Evolutionary conservation across 1,140 invertebrate species (phyloP), one percentile per base, ranked within the genome.

Genomic region (Helicoverpa zea): DNA sequence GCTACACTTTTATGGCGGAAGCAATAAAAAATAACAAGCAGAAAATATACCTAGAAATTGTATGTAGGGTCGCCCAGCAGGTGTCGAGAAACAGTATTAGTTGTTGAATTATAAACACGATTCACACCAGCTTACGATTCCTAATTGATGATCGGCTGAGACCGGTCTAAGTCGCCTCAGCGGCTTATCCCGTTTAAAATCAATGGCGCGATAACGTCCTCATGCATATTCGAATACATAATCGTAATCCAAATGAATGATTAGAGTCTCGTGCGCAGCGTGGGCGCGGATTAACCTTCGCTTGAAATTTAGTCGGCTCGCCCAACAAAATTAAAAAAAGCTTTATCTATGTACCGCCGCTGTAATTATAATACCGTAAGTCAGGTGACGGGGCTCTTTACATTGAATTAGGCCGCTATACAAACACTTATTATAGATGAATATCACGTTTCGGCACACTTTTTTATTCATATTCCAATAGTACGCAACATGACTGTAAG

Each of bases 171-270:
- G 61, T 35, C 74, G 61, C 43, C 68, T 83, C 76, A 68, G 74
- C 54, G 43, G 66, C 64, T 83, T 83, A 83, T 91, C 87, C 90
- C 85, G 90, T 92, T 92, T 83, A 89, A 86, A 89, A 87, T 81
- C 89, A 92, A 91, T 91, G 86, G 83, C 76, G 83, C 85, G 91
- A 92, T 92, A 91, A 90, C 84, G 82, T 84, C 75, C 78, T 90
- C 89, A 88, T 87, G 88, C 87, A 89, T 90, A 92, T 89, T 90
- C 90, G 85, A 89, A 83, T 85, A 88, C 85, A 88, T 92, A 92
- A 90, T 88, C 86, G 84, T 92, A 90, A 93, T 89, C 89, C 86
- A 88, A 92, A 91, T 90, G 91, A 92, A 81, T 88, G 91, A 93
- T 94, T 93, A 93, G 86, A 81, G 84, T 81, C 84, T 84, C 76